Evolutionary conservation across 1,140 invertebrate species (phyloP).

Genomic region (Brevipalpus yothersi): DNA sequence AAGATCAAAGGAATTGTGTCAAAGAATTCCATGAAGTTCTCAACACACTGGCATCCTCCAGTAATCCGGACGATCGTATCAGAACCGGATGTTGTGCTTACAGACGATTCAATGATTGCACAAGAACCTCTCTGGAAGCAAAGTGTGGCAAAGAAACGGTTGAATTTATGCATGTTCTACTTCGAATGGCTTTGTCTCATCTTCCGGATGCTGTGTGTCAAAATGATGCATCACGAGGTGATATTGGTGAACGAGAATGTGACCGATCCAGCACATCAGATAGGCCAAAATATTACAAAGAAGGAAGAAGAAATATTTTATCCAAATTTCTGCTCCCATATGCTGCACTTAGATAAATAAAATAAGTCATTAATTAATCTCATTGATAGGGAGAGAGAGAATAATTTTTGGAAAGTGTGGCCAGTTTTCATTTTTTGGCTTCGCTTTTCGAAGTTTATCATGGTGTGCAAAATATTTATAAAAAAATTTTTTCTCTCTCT

Average conservation of each 20-base stretch:
- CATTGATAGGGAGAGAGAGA: no score
- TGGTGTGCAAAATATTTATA: no score
- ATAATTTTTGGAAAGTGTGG: no score
- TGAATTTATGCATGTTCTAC: constrained; percentile 6
- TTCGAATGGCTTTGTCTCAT: constrained; percentile 12
- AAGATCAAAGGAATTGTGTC: constrained; percentile 11
- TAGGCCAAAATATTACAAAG: no score
- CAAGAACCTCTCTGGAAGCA: constrained; percentile 10
- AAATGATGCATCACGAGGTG: not conserved
- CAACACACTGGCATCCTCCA: constrained; percentile 6
- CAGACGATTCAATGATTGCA: constrained; percentile 7
- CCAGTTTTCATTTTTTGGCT: no score
- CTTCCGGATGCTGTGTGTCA: constrained; percentile 13
- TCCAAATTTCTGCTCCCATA: no score
- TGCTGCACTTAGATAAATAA: no score
- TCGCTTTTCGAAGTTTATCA: no score
- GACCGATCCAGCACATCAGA: no score
- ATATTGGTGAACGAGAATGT: not conserved
- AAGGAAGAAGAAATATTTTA: no score
- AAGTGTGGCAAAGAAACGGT: constrained; percentile 13
- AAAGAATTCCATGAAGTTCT: constrained; percentile 13
- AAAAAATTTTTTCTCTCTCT: no score
- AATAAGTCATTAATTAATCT: no score
- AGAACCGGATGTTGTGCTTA: constrained; percentile 14
- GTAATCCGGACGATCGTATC: constrained; percentile 14